phyloP scores from a whole-genome alignment of 2,797 vertebrate species.

The Podargus strigoides region DNA sequence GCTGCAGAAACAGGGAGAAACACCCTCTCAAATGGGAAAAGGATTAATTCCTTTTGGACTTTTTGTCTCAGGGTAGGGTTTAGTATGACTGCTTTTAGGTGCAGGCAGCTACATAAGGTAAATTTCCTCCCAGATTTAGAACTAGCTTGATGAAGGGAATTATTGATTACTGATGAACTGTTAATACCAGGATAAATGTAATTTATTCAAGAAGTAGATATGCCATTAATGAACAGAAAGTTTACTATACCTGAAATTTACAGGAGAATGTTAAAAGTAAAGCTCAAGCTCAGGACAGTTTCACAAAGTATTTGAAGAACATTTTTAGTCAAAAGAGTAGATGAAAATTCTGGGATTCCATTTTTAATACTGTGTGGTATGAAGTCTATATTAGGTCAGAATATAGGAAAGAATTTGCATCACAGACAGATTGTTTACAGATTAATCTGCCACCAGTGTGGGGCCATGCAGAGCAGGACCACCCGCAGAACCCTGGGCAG shows the following conservation, averaged over 20 bases:
- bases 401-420: not conserved
- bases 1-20: not conserved
- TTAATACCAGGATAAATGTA: not conserved
- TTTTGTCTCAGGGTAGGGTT: not conserved
- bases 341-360: not conserved
- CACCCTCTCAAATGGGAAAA: not conserved
- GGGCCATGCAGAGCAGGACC: not conserved
- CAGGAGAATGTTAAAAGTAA: not conserved
- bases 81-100: accelerated
- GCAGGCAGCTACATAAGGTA: not conserved
- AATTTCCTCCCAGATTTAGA: not conserved
- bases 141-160: not conserved
- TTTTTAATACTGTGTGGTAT: not conserved
- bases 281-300: not conserved
- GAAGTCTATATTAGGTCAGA: not conserved
- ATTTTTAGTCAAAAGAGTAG: not conserved
- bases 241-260: not conserved
- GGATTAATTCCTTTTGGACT: not conserved
- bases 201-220: not conserved
- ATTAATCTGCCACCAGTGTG: not conserved
- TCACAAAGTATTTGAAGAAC: not conserved
- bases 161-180: slow-evolving; percentile 5
- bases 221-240: not conserved
- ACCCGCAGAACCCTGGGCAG: accelerated
- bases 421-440: not conserved